Conservation (phyloP, 1,140 invertebrate species). For the Aphelenchoides fujianensis region DNA sequence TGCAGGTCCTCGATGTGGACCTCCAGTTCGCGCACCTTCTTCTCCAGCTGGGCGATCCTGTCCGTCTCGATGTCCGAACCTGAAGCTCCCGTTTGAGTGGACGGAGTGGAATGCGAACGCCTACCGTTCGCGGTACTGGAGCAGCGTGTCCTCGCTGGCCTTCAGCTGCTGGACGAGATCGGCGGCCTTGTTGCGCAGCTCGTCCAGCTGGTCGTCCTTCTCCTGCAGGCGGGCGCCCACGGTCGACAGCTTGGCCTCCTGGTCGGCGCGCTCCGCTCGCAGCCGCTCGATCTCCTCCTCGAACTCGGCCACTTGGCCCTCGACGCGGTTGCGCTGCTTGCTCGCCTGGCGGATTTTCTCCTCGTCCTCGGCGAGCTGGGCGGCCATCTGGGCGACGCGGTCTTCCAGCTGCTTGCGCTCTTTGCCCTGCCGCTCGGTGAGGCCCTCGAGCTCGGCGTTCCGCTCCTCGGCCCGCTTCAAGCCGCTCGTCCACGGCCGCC, state of each 20-base stretch:
- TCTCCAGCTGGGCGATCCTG: conserved; percentile 77
- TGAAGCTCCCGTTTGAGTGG: conserved; percentile 15
- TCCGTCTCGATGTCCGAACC: conserved; percentile 74
- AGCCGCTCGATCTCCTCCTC: conserved; percentile 88
- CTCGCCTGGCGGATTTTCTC: conserved; percentile 93
- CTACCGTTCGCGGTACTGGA: background rate
- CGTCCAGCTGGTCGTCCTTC: conserved; percentile 86
- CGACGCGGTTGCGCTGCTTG: conserved; percentile 75
- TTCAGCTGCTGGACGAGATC: conserved; percentile 79
- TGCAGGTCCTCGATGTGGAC: conserved; percentile 72
- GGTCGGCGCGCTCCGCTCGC: conserved; percentile 75
- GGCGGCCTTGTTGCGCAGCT: conserved; percentile 83
- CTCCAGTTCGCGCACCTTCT: conserved; percentile 83
- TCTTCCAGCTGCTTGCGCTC: conserved; percentile 93
- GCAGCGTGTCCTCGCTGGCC: conserved; percentile 70
- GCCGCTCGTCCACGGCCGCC: conserved; percentile 84
- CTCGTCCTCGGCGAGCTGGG: conserved; percentile 89
- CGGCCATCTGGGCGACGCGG: conserved; percentile 79
- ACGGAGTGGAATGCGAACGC: background rate
- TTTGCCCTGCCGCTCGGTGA: conserved; percentile 72
- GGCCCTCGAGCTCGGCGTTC: conserved; percentile 71
- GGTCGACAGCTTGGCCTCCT: conserved; percentile 72
- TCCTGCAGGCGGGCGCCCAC: conserved; percentile 86
- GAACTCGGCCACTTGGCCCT: conserved; percentile 73
- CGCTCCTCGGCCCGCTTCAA: conserved; percentile 95